Conservation (phyloP, 1,140 invertebrate species). For the Coelopa frigida region DNA sequence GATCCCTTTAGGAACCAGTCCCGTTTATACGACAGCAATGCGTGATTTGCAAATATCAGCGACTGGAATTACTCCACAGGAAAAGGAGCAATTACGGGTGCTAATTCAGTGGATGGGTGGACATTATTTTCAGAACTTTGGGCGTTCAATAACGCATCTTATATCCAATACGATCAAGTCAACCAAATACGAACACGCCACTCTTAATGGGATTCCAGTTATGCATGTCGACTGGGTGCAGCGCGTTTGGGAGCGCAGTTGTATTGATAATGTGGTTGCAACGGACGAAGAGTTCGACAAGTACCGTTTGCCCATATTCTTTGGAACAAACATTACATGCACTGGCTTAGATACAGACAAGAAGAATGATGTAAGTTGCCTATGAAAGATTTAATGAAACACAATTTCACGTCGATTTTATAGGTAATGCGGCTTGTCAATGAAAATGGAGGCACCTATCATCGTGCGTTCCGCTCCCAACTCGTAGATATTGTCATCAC, state of each 20-base stretch:
- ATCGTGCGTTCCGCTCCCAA: constrained; percentile 48
- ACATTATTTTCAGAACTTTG: constrained; percentile 61
- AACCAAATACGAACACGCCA: constrained; percentile 71
- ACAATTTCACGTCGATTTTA: neutral
- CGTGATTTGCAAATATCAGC: constrained; percentile 63
- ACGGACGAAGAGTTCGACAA: constrained; percentile 57
- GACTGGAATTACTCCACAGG: constrained; percentile 57
- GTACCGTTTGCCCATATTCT: constrained; percentile 70
- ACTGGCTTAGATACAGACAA: constrained; percentile 62
- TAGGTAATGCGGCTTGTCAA: constrained; percentile 61
- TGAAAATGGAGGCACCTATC: constrained; percentile 60
- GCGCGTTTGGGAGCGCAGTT: constrained; percentile 66
- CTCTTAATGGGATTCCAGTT: constrained; percentile 60
- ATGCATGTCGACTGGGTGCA: constrained; percentile 74
- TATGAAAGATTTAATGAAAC: neutral
- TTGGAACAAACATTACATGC: constrained; percentile 68
- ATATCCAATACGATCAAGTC: constrained; percentile 67
- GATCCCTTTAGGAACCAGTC: constrained; percentile 66
- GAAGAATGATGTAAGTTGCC: constrained; percentile 50
- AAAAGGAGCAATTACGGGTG: constrained; percentile 59
- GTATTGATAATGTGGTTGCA: constrained; percentile 53
- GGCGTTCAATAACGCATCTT: constrained; percentile 71
- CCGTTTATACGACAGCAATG: constrained; percentile 79
- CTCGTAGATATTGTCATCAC: constrained; percentile 42
- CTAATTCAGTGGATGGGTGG: constrained; percentile 80